phyloP scores from a whole-genome alignment of 2,113 vertebrate genomes.

The Chaetorhynchus papuensis region DNA sequence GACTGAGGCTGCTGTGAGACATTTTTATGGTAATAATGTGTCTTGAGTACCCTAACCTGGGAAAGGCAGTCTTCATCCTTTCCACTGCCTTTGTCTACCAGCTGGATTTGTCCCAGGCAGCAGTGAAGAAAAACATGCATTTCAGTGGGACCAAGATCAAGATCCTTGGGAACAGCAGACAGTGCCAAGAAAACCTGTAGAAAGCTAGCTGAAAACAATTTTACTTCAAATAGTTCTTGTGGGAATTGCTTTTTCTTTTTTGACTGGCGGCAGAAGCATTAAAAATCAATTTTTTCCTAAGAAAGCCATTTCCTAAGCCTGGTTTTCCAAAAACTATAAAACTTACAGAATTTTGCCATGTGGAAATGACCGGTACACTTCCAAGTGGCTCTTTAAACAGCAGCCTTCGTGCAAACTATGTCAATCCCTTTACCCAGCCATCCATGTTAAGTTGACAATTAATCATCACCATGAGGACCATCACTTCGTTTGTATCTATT shows the following conservation, averaged over 20 bases:
- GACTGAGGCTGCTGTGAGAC: not conserved
- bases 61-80: not conserved
- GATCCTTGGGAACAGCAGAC: not conserved
- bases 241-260: not conserved
- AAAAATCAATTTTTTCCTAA: not conserved
- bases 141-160: not conserved
- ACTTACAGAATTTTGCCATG: fast-evolving
- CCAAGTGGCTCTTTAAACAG: not conserved
- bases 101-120: not conserved
- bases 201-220: constrained; percentile 36
- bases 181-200: constrained; percentile 27
- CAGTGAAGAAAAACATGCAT: not conserved
- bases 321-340: not conserved
- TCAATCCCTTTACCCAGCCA: not conserved
- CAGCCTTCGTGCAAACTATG: not conserved
- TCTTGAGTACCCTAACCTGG: not conserved
- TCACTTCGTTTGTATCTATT: not conserved
- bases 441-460: not conserved
- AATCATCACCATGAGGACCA: not conserved
- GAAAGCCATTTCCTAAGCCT: not conserved
- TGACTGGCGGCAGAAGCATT: not conserved
- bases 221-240: not conserved
- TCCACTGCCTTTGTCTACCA: not conserved
- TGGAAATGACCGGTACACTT: not conserved
- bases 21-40: not conserved